Evolutionary conservation across 2,888 invertebrate species (phyloP), one percentile per base, ranked within the genome.

Genomic region (Eupithecia insigniata): DNA sequence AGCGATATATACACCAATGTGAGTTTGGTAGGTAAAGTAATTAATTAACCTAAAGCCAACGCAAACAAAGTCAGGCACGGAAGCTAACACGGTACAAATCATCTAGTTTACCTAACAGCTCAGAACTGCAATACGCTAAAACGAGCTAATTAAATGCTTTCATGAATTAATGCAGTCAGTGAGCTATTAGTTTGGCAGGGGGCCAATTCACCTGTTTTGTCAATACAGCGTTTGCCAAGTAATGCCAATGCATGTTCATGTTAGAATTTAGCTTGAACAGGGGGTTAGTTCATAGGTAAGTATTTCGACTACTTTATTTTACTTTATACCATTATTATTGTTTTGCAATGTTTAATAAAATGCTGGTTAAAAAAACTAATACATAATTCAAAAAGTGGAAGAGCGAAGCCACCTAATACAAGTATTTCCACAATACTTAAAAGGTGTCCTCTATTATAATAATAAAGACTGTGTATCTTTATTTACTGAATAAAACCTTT

Each of bases 111-210:
- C 32, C 14, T 46, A 70, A 36, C 66, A 70, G 26, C 58, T 65
- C 55, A 69, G 18, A 36, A 28, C 66, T 18, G 62, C 68, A 72
- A 67, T 67, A 67, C 26, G 16, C 65, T 66, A 34, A 67, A 68
- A 46, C 58, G 67, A 32, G 68, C 65, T 68, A 72, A 72, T 72
- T 72, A 68, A 66, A 72, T 51, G 72, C 66, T 58, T 46, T 64
- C 68, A 69, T 72, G 65, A 72, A 66, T 72, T 72, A 61, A 69
- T 72, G 72, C 46, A 60, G 60, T 28, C 18, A 61, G 55, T 16
- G 36, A 64, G 65, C 68, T 39, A 62, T 22, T 12, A 55, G 22
- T n/a, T 26, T 72, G 72, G 72, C 65, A 30, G 26, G 18, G 2
- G 26, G 58, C 72, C 72, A 72, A 62, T 10, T 34, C 32, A 62